Evolutionary conservation across 2,113 vertebrate genomes (phyloP).

Genomic region (Coptodon bakossiorum): DNA sequence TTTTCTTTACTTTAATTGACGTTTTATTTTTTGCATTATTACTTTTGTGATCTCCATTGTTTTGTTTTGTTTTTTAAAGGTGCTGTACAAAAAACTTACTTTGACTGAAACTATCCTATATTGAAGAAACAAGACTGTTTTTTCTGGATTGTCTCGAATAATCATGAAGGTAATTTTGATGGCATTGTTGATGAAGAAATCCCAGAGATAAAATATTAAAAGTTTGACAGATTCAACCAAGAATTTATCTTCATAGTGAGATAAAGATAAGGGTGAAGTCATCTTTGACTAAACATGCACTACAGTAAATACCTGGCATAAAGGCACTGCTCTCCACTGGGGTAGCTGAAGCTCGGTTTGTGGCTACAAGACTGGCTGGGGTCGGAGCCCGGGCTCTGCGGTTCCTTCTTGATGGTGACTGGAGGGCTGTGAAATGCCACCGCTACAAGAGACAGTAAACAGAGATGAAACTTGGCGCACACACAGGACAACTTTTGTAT

Average conservation of each 20-base stretch:
- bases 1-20: fast-evolving
- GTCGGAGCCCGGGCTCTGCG: constrained; percentile 83
- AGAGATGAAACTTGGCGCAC: background rate
- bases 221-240: background rate
- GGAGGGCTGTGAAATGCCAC: constrained; percentile 96
- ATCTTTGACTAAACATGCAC: background rate
- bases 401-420: constrained; percentile 94
- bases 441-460: constrained; percentile 57
- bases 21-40: fast-evolving
- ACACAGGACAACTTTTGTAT: background rate
- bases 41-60: background rate
- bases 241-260: background rate
- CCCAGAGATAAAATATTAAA: background rate
- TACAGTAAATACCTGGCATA: constrained; percentile 80
- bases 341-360: constrained; percentile 79
- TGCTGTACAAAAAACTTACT: background rate
- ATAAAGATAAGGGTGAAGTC: background rate
- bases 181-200: background rate
- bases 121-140: background rate
- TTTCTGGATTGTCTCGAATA: background rate
- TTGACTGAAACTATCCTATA: background rate
- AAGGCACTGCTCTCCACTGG: constrained; percentile 90
- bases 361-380: constrained; percentile 84
- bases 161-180: background rate
- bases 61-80: background rate